Percentiles rank a stretch among this genome's conserved stretches.
Evolutionary conservation across 2,797 vertebrate genomes (phyloP).

Genomic region (Vireo griseus): DNA sequence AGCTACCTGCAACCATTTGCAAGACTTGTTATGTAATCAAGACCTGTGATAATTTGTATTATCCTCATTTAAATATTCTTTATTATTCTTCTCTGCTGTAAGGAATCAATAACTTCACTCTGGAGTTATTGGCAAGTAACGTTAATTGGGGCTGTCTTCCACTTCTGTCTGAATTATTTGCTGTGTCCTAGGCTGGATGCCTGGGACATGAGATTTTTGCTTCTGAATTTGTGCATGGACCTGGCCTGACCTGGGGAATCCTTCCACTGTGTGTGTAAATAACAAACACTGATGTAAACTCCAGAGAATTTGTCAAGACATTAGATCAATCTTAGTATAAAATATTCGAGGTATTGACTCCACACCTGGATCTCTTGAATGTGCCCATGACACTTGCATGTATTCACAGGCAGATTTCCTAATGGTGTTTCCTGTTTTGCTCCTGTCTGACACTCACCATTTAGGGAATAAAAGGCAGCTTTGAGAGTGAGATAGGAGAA

Average conservation of each 20-base stretch:
- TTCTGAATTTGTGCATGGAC: not conserved
- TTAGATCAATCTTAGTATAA: not conserved
- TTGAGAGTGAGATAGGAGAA: not conserved
- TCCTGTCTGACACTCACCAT: not conserved
- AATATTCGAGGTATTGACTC: not conserved
- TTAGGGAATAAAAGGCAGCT: conserved; percentile 17
- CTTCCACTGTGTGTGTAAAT: not conserved
- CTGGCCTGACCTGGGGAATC: not conserved
- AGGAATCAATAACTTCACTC: not conserved
- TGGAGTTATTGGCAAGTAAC: not conserved
- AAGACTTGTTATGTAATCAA: not conserved
- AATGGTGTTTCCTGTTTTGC: not conserved
- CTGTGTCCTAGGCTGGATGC: not conserved
- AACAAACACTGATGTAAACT: not conserved
- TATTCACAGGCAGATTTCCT: not conserved
- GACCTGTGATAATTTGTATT: too few relatives aligned
- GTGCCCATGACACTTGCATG: not conserved
- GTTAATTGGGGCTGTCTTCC: not conserved
- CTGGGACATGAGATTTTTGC: not conserved
- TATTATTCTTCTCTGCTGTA: not conserved
- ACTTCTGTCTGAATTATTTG: not conserved
- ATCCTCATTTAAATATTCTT: not conserved
- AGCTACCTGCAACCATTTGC: not conserved
- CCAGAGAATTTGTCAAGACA: not conserved
- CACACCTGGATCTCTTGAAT: conserved; percentile 1